Evolutionary conservation across 2,113 vertebrate genomes (phyloP).

Genomic region (Ciconia boyciana): DNA sequence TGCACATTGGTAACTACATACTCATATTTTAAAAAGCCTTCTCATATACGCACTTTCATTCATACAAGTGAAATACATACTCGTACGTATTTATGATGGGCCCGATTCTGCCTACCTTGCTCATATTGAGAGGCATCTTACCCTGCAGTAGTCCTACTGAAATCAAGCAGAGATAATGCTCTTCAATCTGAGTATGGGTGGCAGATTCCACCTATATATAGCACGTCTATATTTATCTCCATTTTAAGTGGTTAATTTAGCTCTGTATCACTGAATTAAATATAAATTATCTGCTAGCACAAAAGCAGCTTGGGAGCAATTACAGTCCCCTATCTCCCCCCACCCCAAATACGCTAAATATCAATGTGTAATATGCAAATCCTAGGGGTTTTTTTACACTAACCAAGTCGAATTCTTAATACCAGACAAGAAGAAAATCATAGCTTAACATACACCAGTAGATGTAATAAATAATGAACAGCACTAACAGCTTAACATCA

Average conservation of each 20-base stretch:
- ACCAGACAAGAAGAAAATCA: conserved; percentile 59
- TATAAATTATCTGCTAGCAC: conserved; percentile 47
- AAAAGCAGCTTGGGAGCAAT: conserved; percentile 61
- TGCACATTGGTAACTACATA: not conserved
- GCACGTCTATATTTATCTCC: conserved; percentile 40
- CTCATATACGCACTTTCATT: not conserved
- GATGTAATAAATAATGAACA: conserved; percentile 74
- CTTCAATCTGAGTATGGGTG: not conserved
- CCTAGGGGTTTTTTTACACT: conserved; percentile 41
- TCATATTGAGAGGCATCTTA: not conserved
- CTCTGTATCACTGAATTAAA: conserved; percentile 33
- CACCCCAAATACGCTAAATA: conserved; percentile 43
- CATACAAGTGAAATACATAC: not conserved
- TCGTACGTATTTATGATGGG: not conserved
- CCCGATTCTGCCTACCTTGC: not conserved
- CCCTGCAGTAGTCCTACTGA: not conserved
- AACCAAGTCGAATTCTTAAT: conserved; percentile 64
- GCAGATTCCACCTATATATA: conserved; percentile 51
- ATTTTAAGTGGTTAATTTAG: conserved; percentile 61
- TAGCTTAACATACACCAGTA: conserved; percentile 65
- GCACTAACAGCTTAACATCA: conserved; percentile 67
- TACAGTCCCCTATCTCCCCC: not conserved
- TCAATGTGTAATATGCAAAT: conserved; percentile 59
- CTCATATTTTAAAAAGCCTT: not conserved
- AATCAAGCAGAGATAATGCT: conserved; percentile 8